Base-by-base conservation (phyloP, 2,797 vertebrate species). In the Martes flavigula region DNA sequence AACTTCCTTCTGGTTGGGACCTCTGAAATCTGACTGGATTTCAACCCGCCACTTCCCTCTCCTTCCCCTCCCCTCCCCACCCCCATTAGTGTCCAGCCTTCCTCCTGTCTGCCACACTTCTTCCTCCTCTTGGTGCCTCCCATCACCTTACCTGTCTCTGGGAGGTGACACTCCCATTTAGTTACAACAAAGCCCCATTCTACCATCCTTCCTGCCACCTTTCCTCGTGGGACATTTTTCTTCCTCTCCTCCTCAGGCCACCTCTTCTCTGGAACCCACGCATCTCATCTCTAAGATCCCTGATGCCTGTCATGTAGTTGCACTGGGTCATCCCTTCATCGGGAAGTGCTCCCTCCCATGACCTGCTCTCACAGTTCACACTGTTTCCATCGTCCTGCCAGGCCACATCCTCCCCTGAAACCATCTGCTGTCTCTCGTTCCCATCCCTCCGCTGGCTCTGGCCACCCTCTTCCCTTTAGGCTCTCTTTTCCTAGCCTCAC, bases 281-380 rank as follows among this genome's bases (percentile, higher is more conserved):
- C 40, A n/a, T 70, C 64, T 56, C 81, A 10, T 73, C 58, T 66
- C 30, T 11, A 0, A 46, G 27, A 3, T 35, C 17, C 15, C 2
- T 3, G 30, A 7, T 27, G 2, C 12, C 43, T 72, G 30, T 62
- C 56, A 32, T 35, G 15, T 17, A 9, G 25, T 23, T 11, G 27
- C 35, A 15, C 1, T 8, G 7, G 27, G 2, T 40, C 60, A 0
- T 40, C 35, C 38, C 54, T 83, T 38, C 25, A 3, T 4, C 3
- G 7, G 43, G 51, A 2, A 54, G 58, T 60, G 18, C 40, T 96
- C 40, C 91, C 13, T 79, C n/a, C 43, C 43, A 4, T 23, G 54
- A 21, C 27, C 12, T n/a, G 18, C 72, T 58, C 27, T 85, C 35
- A n/a, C 27, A 27, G 13, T 54, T 81, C 48, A 70, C 17, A 13